Conservation (phyloP, 1,140 invertebrate species). For the Trichonephila clavata region DNA sequence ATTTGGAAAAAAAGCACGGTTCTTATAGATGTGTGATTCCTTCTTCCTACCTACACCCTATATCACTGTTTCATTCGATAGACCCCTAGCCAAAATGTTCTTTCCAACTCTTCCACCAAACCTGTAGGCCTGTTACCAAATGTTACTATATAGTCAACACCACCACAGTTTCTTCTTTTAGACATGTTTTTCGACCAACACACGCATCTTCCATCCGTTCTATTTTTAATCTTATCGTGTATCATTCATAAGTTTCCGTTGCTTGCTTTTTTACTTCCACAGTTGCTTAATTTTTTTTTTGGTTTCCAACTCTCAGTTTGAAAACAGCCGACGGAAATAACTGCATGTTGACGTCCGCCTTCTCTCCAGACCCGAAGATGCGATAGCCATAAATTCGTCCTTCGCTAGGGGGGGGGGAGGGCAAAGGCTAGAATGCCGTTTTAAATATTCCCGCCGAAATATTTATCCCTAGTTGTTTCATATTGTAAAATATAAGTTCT, state of each 20-base stretch:
- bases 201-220: background rate
- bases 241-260: slow-evolving; percentile 32
- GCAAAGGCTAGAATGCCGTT: too few relatives aligned
- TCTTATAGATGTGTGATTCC: too few relatives aligned
- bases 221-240: slow-evolving; percentile 20
- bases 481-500: too few relatives aligned
- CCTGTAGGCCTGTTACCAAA: background rate
- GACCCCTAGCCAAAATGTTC: too few relatives aligned
- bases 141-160: background rate
- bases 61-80: too few relatives aligned
- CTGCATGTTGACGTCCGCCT: background rate
- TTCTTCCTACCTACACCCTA: too few relatives aligned
- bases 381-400: slow-evolving; percentile 11
- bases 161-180: background rate
- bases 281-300: background rate
- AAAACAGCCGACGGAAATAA: background rate
- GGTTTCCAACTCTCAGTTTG: background rate
- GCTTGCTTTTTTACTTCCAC: background rate
- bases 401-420: background rate
- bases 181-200: slow-evolving; percentile 8
- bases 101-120: too few relatives aligned
- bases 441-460: too few relatives aligned
- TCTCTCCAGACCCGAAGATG: background rate
- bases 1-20: too few relatives aligned
- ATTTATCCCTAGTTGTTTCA: too few relatives aligned